phyloP scores from a whole-genome alignment of 2,888 invertebrate species.

The Andrena camellia region DNA sequence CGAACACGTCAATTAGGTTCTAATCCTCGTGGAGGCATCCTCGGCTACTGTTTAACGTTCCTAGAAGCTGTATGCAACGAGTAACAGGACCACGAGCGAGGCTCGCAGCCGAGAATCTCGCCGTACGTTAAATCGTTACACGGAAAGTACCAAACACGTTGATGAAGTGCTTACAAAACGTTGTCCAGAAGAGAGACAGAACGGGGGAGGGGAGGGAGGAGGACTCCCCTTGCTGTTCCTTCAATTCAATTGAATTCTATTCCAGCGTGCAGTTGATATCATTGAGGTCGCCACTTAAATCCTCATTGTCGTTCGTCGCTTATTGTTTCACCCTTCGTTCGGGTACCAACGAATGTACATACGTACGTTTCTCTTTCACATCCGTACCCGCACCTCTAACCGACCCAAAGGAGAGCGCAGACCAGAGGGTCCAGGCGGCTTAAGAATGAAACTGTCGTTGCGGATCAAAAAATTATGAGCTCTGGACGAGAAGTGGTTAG shows the following conservation, averaged over 20 bases:
- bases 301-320: conserved; percentile 85
- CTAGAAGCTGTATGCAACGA: not conserved
- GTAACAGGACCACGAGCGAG: not conserved
- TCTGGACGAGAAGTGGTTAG: not conserved
- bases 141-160: conserved; percentile 71
- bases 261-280: conserved; percentile 84
- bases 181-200: conserved; percentile 72
- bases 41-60: not conserved
- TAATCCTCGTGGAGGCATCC: not conserved
- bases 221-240: conserved; percentile 81
- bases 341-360: conserved; percentile 78
- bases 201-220: conserved; percentile 64
- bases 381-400: conserved; percentile 76
- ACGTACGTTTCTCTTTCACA: conserved; percentile 81
- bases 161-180: conserved; percentile 76
- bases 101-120: conserved; percentile 29
- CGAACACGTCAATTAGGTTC: conserved; percentile 1
- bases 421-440: conserved; percentile 60
- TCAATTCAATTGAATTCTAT: conserved; percentile 85
- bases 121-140: conserved; percentile 51
- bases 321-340: conserved; percentile 84
- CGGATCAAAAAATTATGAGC: conserved; percentile 38
- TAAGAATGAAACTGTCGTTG: conserved; percentile 69
- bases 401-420: conserved; percentile 66
- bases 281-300: conserved; percentile 85